phyloP scores from a whole-genome alignment of 2,113 vertebrate genomes.

The Varanus komodoensis region DNA sequence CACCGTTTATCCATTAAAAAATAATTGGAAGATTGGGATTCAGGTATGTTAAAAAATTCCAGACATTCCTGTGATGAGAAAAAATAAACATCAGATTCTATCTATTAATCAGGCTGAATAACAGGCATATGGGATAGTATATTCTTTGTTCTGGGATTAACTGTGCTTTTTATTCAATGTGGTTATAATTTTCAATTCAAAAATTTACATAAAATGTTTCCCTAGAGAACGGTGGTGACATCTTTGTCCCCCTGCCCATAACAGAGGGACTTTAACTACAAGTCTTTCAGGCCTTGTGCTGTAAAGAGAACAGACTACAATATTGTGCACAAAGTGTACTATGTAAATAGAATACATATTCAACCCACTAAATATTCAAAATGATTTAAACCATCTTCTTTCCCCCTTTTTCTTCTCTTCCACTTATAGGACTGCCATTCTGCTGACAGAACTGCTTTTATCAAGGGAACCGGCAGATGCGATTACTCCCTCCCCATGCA shows the following conservation, averaged over 20 bases:
- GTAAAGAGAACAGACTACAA: not conserved
- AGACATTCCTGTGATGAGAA: slow-evolving; percentile 88
- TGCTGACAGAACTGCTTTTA: too few relatives aligned
- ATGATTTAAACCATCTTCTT: not conserved
- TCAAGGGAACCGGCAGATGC: too few relatives aligned
- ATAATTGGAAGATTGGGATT: slow-evolving; percentile 94
- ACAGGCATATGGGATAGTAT: not conserved
- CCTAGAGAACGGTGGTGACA: not conserved
- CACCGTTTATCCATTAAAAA: slow-evolving; percentile 99
- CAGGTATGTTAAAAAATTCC: slow-evolving; percentile 98
- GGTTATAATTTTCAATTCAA: not conserved
- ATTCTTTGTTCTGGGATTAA: not conserved
- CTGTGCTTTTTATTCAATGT: not conserved
- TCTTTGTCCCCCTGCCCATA: not conserved
- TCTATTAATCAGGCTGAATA: not conserved
- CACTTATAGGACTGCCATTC: too few relatives aligned
- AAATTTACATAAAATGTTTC: not conserved
- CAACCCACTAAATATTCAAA: not conserved
- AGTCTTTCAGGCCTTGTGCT: not conserved
- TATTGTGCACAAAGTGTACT: not conserved
- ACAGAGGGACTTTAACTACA: not conserved
- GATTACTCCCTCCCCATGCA: too few relatives aligned
- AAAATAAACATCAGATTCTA: slow-evolving; percentile 38
- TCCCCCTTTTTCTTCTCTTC: not conserved
- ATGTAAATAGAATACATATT: not conserved